A percentile compares a stretch with the other conserved stretches of the same genome.
These are phyloP conservation scores for Rhopalosiphum maidis DNA, from an alignment of 1,140 invertebrate species.

Conservation along the genomic window DNA sequence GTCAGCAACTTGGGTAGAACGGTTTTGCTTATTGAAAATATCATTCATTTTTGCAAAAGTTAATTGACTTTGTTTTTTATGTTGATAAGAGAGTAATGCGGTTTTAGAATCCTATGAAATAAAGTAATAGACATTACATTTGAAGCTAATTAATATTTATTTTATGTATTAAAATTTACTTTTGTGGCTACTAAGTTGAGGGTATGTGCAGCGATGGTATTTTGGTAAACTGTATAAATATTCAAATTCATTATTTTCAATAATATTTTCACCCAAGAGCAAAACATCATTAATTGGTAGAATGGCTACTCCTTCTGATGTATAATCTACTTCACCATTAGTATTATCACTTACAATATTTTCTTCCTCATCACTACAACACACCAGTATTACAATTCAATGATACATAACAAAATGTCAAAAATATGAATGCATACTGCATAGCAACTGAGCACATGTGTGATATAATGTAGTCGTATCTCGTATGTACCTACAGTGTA, in stretches of 20 bases:
- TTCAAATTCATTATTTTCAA: not conserved
- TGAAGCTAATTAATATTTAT: not conserved
- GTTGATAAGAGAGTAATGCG: not conserved
- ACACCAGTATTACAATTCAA: too few relatives aligned
- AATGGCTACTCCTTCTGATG: not conserved
- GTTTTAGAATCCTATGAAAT: not conserved
- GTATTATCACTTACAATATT: not conserved
- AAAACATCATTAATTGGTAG: conserved; percentile 3
- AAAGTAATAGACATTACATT: not conserved
- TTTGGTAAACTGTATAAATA: not conserved
- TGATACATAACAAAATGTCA: too few relatives aligned
- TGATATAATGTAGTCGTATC: too few relatives aligned
- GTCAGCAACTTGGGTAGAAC: not conserved
- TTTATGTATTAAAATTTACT: not conserved
- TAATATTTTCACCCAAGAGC: not conserved
- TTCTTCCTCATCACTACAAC: not conserved
- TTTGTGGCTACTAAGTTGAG: conserved; percentile 14
- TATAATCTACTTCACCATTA: not conserved
- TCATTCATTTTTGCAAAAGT: not conserved
- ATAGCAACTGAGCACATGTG: too few relatives aligned
- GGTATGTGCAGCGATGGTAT: not conserved
- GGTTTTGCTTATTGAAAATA: not conserved
- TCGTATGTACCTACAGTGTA: too few relatives aligned
- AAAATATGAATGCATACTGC: too few relatives aligned
- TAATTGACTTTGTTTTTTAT: not conserved